Evolutionary conservation across 2,113 vertebrate genomes (phyloP).

Genomic region (Poicephalus meyeri): DNA sequence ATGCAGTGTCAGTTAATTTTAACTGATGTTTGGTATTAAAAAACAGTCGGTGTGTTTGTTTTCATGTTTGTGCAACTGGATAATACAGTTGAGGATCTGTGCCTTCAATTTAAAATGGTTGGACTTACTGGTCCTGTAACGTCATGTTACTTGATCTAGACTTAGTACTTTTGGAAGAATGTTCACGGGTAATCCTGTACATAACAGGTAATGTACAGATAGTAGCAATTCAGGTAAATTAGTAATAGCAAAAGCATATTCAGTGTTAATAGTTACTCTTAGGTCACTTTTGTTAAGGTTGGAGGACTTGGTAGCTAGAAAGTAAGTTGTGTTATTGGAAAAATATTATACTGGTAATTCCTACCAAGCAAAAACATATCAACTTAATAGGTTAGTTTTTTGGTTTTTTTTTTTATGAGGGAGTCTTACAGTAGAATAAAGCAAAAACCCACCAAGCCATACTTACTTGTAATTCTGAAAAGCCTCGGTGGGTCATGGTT

Average conservation of each 20-base stretch:
- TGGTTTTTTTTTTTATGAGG: not conserved
- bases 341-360: not conserved
- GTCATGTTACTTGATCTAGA: not conserved
- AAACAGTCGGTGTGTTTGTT: not conserved
- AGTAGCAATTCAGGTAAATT: not conserved
- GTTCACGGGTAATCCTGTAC: not conserved
- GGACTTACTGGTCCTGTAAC: not conserved
- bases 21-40: not conserved
- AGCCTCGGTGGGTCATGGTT: not conserved
- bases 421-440: not conserved
- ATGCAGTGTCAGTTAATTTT: not conserved
- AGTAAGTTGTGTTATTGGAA: not conserved
- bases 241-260: not conserved
- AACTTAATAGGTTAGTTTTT: not conserved
- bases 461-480: not conserved
- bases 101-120: not conserved
- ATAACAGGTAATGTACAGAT: not conserved
- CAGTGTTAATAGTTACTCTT: not conserved
- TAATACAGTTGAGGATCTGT: not conserved
- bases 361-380: not conserved
- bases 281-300: not conserved
- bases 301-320: not conserved
- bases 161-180: not conserved
- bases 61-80: not conserved
- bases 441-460: not conserved